Conservation (phyloP, 2,888 invertebrate species). For the Lysandra coridon region DNA sequence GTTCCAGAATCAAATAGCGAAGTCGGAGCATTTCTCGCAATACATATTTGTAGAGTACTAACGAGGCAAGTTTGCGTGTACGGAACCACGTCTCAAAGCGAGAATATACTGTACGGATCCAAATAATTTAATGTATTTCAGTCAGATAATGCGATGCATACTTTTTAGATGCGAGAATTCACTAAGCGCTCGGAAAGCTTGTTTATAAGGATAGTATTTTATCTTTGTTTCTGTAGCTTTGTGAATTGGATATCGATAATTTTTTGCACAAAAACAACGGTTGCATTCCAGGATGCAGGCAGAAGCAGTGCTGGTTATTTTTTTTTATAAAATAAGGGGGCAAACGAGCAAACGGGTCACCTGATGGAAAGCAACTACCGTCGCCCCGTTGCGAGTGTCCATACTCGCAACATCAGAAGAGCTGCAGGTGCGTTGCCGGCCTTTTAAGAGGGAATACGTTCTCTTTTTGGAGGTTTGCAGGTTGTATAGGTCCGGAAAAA, state of each 20-base stretch:
- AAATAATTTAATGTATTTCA: slow-evolving; percentile 46
- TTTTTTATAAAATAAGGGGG: too few species aligned
- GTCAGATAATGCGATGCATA: slow-evolving; percentile 45
- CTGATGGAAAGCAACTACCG: too few species aligned
- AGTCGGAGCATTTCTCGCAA: not conserved
- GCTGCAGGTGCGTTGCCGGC: too few species aligned
- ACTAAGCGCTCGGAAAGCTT: slow-evolving; percentile 22
- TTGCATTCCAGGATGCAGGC: too few species aligned
- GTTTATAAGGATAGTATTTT: slow-evolving; percentile 18
- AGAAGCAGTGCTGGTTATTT: too few species aligned
- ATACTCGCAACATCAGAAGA: too few species aligned
- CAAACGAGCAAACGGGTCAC: too few species aligned
- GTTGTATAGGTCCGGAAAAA: too few species aligned
- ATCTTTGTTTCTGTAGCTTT: not conserved
- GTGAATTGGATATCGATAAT: not conserved
- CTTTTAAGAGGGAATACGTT: too few species aligned
- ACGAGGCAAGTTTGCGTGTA: not conserved
- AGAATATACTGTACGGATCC: slow-evolving; percentile 31
- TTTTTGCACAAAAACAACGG: not conserved
- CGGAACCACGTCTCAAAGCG: slow-evolving; percentile 29
- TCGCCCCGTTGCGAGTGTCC: too few species aligned
- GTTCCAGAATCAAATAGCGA: not conserved
- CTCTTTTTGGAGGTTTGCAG: too few species aligned
- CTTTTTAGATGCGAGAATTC: slow-evolving; percentile 37
- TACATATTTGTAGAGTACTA: not conserved